A percentile compares a stretch with the other conserved stretches of the same genome.
Evolutionary conservation across 2,888 invertebrate species (phyloP).

Genomic region (Branchipolynoe longqiensis): DNA sequence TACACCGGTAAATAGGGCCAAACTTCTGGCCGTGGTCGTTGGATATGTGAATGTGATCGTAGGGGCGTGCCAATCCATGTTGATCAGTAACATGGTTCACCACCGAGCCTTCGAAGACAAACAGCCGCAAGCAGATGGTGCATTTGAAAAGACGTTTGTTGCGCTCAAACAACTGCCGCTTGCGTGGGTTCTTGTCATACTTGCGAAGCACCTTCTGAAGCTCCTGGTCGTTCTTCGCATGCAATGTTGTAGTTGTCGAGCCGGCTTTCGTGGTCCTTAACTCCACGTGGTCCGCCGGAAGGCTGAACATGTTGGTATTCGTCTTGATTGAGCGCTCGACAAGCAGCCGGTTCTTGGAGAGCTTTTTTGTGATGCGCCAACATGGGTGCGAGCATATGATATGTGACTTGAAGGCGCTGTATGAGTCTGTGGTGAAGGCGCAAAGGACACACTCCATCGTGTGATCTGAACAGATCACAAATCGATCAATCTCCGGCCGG

Average conservation of each 20-base stretch:
- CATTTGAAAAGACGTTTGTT: slow-evolving; percentile 65
- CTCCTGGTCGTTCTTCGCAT: slow-evolving; percentile 22
- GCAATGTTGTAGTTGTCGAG: neutral
- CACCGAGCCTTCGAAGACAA: slow-evolving; percentile 66
- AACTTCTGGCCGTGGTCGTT: slow-evolving; percentile 65
- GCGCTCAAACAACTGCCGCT: slow-evolving; percentile 62
- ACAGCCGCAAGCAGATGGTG: slow-evolving; percentile 62
- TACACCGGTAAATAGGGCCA: slow-evolving; percentile 64
- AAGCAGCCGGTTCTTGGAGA: slow-evolving; percentile 66
- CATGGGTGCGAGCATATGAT: slow-evolving; percentile 67
- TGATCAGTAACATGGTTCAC: slow-evolving; percentile 64
- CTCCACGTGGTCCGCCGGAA: neutral
- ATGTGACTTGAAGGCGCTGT: slow-evolving; percentile 67
- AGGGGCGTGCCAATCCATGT: slow-evolving; percentile 61
- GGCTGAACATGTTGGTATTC: neutral
- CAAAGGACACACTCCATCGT: slow-evolving; percentile 66
- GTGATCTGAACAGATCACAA: slow-evolving; percentile 66
- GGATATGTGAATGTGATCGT: slow-evolving; percentile 63
- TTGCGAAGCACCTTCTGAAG: slow-evolving; percentile 50
- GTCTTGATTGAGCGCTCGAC: slow-evolving; percentile 64
- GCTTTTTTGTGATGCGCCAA: slow-evolving; percentile 67
- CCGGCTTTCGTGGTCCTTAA: slow-evolving; percentile 29
- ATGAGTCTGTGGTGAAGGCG: slow-evolving; percentile 62
- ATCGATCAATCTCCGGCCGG: slow-evolving; percentile 61
- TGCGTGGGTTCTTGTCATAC: slow-evolving; percentile 56